Base-by-base conservation (phyloP, 2,113 vertebrate genomes). In the Hippopotamus amphibius region DNA sequence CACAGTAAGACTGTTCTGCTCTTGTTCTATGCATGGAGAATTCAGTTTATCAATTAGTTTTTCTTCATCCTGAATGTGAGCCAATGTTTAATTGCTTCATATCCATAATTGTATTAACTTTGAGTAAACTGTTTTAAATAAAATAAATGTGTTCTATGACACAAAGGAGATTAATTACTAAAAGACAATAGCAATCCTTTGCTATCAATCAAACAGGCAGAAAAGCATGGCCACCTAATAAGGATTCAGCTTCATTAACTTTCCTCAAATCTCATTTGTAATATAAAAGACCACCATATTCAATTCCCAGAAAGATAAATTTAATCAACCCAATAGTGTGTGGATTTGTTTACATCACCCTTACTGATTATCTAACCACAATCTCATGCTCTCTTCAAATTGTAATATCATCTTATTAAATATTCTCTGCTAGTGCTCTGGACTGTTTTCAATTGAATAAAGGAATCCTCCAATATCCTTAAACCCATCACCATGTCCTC, bases 101-200 rank as follows among this genome's bases (percentile, higher is more conserved):
- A 98, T 96, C 92, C 66, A 83, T 98, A 98, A 98, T 85, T 97
- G 37, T 84, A 97, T 97, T 95, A 93, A 89, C 91, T 91, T 85
- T 94, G 95, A 97, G 97, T 98, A 97, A 96, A 97, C 68, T 95
- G 91, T 98, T 94, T 93, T 81, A 93, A 90, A 79, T 88, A 65
- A 88, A 97, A 96, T 95, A 97, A 81, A 84, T 61, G 19, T 94
- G 17, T 92, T 97, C 77, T 61, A 37, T 79, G 83, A 68, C 90
- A 97, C 95, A 97, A 98, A 98, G 96, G 88, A 98, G 95, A 98
- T 98, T 97, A 97, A 98, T 98, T 97, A 95, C 93, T 87, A 87
- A 97, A 97, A 95, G 94, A 97, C 83, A 97, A 97, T 74, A 97
- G 79, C 74, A 53, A 86, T 80, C 63, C 43, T 97, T 95, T 69